Evolutionary conservation across 2,888 invertebrate genomes (phyloP).

Genomic region (Ennomos erosarius): DNA sequence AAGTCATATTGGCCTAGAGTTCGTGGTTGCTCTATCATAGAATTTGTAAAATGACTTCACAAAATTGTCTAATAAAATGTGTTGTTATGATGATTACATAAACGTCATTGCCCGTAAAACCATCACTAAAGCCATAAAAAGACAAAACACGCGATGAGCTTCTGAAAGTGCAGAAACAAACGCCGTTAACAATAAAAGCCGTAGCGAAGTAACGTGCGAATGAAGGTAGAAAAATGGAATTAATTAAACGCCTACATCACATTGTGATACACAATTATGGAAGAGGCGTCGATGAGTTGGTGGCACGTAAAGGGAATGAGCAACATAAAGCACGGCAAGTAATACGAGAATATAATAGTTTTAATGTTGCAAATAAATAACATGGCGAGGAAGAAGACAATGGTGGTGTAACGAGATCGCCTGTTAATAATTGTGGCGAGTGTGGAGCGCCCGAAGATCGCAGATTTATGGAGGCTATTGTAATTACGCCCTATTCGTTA

Average conservation of each 20-base stretch:
- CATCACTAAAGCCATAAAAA: constrained; percentile 72
- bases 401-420: constrained; percentile 78
- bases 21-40: constrained; percentile 21
- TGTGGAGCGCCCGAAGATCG: constrained; percentile 62
- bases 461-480: constrained; percentile 76
- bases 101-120: constrained; percentile 67
- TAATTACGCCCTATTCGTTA: constrained; percentile 74
- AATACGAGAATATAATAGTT: constrained; percentile 78
- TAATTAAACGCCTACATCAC: constrained; percentile 66
- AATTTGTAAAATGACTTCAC: constrained; percentile 23
- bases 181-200: constrained; percentile 59
- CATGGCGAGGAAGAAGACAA: constrained; percentile 74
- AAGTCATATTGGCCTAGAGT: constrained; percentile 29
- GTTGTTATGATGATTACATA: constrained; percentile 66
- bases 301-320: constrained; percentile 73
- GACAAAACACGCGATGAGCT: constrained; percentile 64
- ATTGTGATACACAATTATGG: constrained; percentile 68
- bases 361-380: constrained; percentile 81
- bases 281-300: constrained; percentile 67
- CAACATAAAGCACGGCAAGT: constrained; percentile 61
- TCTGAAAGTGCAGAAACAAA: constrained; percentile 67
- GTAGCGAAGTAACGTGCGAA: constrained; percentile 62
- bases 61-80: constrained; percentile 61
- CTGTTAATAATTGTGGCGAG: constrained; percentile 79
- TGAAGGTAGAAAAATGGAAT: constrained; percentile 68